phyloP scores from a whole-genome alignment of 1,140 invertebrate species.

The Sogatella furcifera region DNA sequence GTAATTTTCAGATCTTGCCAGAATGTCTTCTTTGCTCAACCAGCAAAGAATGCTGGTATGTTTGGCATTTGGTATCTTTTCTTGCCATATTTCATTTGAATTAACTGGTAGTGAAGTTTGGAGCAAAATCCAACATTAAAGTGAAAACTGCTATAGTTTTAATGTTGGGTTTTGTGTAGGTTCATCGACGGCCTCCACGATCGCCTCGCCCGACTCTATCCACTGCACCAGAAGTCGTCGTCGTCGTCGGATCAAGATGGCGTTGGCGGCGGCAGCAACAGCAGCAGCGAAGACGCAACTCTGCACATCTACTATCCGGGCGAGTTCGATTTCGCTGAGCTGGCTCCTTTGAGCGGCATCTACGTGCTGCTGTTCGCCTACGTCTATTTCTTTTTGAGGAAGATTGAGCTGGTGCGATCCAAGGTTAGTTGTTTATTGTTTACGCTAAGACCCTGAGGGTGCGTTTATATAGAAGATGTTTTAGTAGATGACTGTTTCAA shows the following conservation, averaged over 20 bases:
- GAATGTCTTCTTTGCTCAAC: too few species aligned
- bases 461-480: too few species aligned
- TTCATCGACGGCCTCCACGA: conserved; percentile 63
- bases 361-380: conserved; percentile 83
- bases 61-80: too few species aligned
- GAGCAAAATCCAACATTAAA: too few species aligned
- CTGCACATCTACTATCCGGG: conserved; percentile 77
- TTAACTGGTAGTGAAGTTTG: too few species aligned
- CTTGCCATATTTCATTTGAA: too few species aligned
- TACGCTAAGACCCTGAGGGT: not conserved
- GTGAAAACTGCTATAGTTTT: not conserved
- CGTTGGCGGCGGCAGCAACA: too few species aligned
- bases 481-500: too few species aligned
- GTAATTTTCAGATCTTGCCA: too few species aligned
- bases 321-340: conserved; percentile 75
- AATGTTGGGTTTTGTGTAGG: conserved; percentile 41
- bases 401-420: conserved; percentile 88
- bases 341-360: conserved; percentile 71
- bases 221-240: conserved; percentile 42
- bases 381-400: conserved; percentile 88
- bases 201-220: conserved; percentile 58
- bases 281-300: not conserved
- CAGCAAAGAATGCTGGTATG: too few species aligned
- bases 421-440: conserved; percentile 38
- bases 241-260: conserved; percentile 21